These are phyloP conservation scores for Styela clava DNA, from an alignment of 23 tunicate genomes.

Conservation along the genomic window DNA sequence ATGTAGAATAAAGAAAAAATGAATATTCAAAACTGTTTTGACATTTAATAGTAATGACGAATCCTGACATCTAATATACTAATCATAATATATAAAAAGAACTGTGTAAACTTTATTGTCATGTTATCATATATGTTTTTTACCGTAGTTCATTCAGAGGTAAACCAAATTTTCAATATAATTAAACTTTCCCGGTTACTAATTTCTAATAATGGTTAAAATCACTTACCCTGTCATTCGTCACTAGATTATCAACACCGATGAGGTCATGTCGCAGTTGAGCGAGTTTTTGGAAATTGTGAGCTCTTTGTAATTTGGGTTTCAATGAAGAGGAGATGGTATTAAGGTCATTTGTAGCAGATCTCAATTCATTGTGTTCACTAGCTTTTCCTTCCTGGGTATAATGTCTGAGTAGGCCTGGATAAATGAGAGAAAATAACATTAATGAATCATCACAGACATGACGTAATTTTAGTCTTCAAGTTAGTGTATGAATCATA, in stretches of 20 bases:
- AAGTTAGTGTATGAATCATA: not conserved
- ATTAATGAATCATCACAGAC: not conserved
- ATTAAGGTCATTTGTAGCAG: constrained; percentile 30
- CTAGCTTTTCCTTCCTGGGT: not conserved
- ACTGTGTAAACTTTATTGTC: no score
- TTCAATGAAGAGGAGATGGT: constrained; percentile 45
- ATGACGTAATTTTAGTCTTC: not conserved
- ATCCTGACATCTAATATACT: no score
- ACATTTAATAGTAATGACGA: no score
- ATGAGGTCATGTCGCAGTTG: constrained; percentile 93
- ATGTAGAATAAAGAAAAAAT: no score
- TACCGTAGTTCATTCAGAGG: no score
- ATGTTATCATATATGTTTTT: no score
- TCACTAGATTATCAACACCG: constrained; percentile 74
- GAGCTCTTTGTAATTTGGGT: constrained; percentile 56
- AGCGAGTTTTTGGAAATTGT: constrained; percentile 79
- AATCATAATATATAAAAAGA: no score
- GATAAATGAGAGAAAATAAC: not conserved
- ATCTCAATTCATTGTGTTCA: constrained; percentile 14
- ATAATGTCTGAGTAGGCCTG: constrained; percentile 9
- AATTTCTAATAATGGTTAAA: no score
- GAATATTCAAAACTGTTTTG: no score
- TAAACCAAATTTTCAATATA: no score
- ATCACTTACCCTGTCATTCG: constrained; percentile 36
- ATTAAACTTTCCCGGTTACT: no score